These are phyloP conservation scores for Setophaga kirtlandii DNA, from an alignment of 2,113 vertebrate genomes.

Conservation along the genomic window DNA sequence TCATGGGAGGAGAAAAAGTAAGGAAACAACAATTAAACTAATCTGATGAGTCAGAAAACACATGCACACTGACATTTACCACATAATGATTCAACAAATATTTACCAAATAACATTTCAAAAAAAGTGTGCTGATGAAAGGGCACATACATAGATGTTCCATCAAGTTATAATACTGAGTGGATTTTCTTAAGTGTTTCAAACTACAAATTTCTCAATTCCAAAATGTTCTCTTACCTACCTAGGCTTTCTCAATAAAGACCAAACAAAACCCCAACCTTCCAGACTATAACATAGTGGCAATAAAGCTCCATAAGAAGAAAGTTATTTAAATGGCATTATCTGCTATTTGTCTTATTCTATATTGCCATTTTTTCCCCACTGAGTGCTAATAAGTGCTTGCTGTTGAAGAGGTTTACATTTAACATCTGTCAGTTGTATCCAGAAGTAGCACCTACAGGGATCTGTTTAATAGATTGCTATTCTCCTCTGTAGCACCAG, in stretches of 20 bases:
- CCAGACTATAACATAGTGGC: neutral
- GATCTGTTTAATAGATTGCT: conserved; percentile 70
- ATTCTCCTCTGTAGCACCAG: conserved; percentile 69
- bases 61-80: neutral
- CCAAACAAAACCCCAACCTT: neutral
- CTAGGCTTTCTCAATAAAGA: neutral
- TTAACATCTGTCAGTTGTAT: conserved; percentile 76
- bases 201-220: neutral
- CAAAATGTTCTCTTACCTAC: neutral
- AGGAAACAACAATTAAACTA: neutral
- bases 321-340: conserved; percentile 66
- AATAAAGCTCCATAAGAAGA: conserved; percentile 39
- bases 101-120: neutral
- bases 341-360: conserved; percentile 68
- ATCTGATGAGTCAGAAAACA: neutral
- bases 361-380: conserved; percentile 49
- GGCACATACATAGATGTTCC: neutral
- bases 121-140: neutral
- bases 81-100: neutral
- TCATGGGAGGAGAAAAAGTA: neutral
- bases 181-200: neutral
- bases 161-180: neutral
- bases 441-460: conserved; percentile 69
- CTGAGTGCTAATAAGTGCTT: conserved; percentile 69
- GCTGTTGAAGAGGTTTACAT: conserved; percentile 68